Percentiles rank a stretch among this genome's conserved stretches.
Conservation (phyloP, 2,797 vertebrate genomes). For the Urocyon cinereoargenteus region DNA sequence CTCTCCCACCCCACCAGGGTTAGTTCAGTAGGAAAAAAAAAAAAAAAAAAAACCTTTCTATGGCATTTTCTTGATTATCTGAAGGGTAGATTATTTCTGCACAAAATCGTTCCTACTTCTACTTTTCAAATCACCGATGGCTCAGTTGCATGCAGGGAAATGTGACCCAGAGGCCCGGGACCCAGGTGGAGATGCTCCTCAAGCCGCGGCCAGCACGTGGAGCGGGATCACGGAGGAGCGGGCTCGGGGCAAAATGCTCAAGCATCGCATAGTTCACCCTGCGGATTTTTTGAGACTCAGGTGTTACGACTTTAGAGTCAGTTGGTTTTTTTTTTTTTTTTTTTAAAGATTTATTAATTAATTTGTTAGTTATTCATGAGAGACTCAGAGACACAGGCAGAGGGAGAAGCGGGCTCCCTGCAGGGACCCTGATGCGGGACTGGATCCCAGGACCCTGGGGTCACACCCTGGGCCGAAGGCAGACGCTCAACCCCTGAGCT, state of each 20-base stretch:
- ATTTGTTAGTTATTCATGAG: too few relatives aligned
- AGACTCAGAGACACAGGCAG: neutral
- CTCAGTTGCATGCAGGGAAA: neutral
- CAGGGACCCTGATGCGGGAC: accelerated
- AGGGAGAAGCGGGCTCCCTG: neutral
- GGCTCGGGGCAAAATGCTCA: accelerated
- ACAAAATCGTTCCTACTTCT: neutral
- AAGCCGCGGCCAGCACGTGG: neutral
- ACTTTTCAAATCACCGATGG: neutral
- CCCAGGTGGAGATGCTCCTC: accelerated
- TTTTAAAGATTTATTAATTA: neutral
- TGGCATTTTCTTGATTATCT: neutral
- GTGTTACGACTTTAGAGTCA: neutral
- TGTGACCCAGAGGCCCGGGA: neutral
- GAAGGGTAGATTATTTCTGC: neutral
- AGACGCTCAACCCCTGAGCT: neutral
- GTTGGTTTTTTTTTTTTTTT: neutral
- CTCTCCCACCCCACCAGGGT: neutral
- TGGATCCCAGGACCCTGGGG: neutral
- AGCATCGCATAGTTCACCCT: accelerated
- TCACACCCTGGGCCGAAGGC: neutral
- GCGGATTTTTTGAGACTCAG: neutral
- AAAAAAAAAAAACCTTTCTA: neutral
- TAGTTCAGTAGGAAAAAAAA: neutral
- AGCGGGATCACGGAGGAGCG: neutral